Evolutionary conservation across 2,888 invertebrate species (phyloP), one percentile per base, ranked within the genome.

Genomic region (Eupsilia transversa): DNA sequence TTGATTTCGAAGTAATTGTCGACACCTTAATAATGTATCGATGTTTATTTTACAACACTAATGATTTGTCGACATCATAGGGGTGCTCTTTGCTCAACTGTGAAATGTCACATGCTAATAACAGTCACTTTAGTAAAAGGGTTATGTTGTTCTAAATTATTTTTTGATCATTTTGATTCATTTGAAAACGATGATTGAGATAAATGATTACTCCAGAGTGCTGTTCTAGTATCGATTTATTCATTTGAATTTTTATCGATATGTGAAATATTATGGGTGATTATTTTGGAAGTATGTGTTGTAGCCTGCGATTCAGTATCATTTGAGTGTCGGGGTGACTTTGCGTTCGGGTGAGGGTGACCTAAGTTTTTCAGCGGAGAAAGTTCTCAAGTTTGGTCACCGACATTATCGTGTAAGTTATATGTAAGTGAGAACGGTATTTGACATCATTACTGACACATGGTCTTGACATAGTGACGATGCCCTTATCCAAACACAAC

Each of bases 31-130:
- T 80, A 75, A 77, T 74, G 72, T 70, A 72, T 79, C 76, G 71
- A 80, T 86, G 67, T 84, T 84, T 77, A 86, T 80, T 66, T 75
- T 78, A 83, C 86, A 77, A 72, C 78, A 78, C 77, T 83, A 82
- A 77, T 83, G 72, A 86, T 81, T 76, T 79, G 76, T 74, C 10
- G 60, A 59, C 54, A 35, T 46, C 33, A 70, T 49, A 46, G 70
- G 49, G 59, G 49, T 33, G 61, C 3, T 9, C n/a, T 57, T 38
- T 35, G 43, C 60, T 61, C 59, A 66, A 60, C 57, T 72, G 61
- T 72, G 65, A 71, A 14, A 65, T 82, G 68, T 79, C 69, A 60
- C 69, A 72, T 33, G 52, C 10, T 41, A 20, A 9, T 23, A 41
- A 23, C 46, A 54, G 17, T 73, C 49, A 49, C 41, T 79, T 65